Conservation (phyloP, 2,888 invertebrate genomes). For the Melanostoma scalare region DNA sequence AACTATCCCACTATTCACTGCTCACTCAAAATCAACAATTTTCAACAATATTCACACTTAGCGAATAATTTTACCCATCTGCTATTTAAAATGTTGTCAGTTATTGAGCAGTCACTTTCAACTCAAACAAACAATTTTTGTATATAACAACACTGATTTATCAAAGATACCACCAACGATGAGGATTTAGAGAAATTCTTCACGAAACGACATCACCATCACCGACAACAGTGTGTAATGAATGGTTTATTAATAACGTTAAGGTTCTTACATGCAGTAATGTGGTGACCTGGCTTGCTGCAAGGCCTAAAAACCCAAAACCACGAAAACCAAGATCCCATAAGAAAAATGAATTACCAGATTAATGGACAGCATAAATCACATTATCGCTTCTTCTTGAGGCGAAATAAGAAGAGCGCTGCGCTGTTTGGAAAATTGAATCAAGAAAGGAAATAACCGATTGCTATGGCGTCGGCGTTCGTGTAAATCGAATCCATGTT, state of each 20-base stretch:
- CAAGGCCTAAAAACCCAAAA: constrained; percentile 7
- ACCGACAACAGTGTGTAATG: constrained; percentile 77
- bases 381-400: constrained; percentile 81
- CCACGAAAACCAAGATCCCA: constrained; percentile 14
- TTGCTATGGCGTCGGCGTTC: constrained; percentile 55
- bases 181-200: constrained; percentile 40
- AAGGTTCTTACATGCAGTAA: constrained; percentile 24
- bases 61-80: too few species aligned
- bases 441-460: constrained; percentile 59
- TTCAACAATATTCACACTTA: too few species aligned
- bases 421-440: constrained; percentile 32
- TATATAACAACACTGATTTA: not conserved
- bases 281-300: not conserved
- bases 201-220: constrained; percentile 50
- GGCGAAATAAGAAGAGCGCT: constrained; percentile 24
- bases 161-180: constrained; percentile 54
- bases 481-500: constrained; percentile 62
- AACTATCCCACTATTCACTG: too few species aligned
- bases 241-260: constrained; percentile 82
- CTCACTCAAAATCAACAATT: too few species aligned
- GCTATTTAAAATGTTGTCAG: too few species aligned
- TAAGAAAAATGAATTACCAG: constrained; percentile 81
- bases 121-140: too few species aligned
- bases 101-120: too few species aligned
- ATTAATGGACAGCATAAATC: constrained; percentile 82